These are phyloP conservation scores for Drosophila mojavensis DNA, from an alignment of 1,140 invertebrate species.

Conservation along the genomic window DNA sequence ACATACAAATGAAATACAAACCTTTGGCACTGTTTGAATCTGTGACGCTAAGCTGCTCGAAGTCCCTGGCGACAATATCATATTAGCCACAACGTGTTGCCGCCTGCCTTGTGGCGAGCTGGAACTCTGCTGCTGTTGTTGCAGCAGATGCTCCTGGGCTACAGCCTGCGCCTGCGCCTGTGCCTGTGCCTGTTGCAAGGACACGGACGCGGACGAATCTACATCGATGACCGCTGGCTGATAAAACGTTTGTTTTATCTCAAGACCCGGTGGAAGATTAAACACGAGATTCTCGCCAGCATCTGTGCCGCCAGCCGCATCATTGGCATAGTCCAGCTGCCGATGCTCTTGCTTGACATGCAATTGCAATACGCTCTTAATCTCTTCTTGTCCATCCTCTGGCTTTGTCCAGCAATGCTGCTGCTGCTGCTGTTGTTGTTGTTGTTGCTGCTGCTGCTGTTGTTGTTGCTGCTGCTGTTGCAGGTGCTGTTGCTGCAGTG, in stretches of 20 bases:
- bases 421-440: slow-evolving; percentile 54
- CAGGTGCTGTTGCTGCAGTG: slow-evolving; percentile 59
- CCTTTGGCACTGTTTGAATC: slow-evolving; percentile 84
- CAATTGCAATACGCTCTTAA: slow-evolving; percentile 78
- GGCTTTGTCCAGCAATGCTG: slow-evolving; percentile 76
- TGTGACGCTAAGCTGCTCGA: slow-evolving; percentile 77
- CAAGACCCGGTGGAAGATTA: slow-evolving; percentile 76
- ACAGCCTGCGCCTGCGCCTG: slow-evolving; percentile 53
- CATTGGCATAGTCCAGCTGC: slow-evolving; percentile 67
- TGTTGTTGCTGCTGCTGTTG: slow-evolving; percentile 56
- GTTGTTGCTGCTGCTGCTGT: slow-evolving; percentile 49
- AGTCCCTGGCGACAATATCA: slow-evolving; percentile 75
- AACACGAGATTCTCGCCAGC: slow-evolving; percentile 77
- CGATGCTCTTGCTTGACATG: slow-evolving; percentile 81
- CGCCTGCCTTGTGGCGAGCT: slow-evolving; percentile 53
- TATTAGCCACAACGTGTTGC: slow-evolving; percentile 81
- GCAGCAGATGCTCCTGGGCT: slow-evolving; percentile 43
- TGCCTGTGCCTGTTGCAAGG: slow-evolving; percentile 57
- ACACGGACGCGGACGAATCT: slow-evolving; percentile 26
- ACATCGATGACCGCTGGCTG: slow-evolving; percentile 46
- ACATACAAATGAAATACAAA: slow-evolving; percentile 81
- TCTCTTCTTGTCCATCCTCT: slow-evolving; percentile 71
- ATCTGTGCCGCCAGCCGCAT: slow-evolving; percentile 45
- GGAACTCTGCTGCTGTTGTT: slow-evolving; percentile 39
- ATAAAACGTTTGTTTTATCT: slow-evolving; percentile 80